Percentiles rank a stretch among this genome's conserved stretches.
phyloP scores from a whole-genome alignment of 64 coral and sea anemone species.

The Hydrozoanthus tunicans region DNA sequence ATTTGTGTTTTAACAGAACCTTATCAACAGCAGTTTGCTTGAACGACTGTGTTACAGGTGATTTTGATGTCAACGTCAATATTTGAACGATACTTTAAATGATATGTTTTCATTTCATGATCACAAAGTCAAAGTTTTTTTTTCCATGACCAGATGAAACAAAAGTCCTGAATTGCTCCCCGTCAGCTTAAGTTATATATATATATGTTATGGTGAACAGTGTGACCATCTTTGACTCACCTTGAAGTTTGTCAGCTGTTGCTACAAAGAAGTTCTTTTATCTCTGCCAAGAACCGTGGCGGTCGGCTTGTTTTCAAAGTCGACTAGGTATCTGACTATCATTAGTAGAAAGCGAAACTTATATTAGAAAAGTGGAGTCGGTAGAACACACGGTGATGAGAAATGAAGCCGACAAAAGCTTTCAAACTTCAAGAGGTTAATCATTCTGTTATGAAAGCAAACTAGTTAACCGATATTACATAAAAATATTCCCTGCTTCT shows the following conservation, averaged over 20 bases:
- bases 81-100: too few species aligned
- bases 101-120: too few species aligned
- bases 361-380: not conserved
- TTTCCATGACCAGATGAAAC: too few species aligned
- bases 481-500: constrained; percentile 11
- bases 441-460: not conserved
- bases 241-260: not conserved
- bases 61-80: too few species aligned
- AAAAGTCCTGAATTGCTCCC: too few species aligned
- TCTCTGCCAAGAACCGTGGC: not conserved
- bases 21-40: too few species aligned
- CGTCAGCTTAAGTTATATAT: too few species aligned
- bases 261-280: not conserved
- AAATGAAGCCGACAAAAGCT: constrained; percentile 1
- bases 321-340: not conserved
- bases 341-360: not conserved
- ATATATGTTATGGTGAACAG: too few species aligned
- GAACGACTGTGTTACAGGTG: too few species aligned
- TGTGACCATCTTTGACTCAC: not conserved
- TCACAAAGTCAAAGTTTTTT: too few species aligned
- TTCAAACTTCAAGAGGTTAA: constrained; percentile 9
- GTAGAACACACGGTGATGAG: not conserved
- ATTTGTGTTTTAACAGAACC: too few species aligned
- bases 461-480: not conserved
- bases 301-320: constrained; percentile 1